Percentiles rank a stretch among this genome's conserved stretches.
Evolutionary conservation across 2,888 invertebrate genomes (phyloP).

Genomic region (Nineta flava): DNA sequence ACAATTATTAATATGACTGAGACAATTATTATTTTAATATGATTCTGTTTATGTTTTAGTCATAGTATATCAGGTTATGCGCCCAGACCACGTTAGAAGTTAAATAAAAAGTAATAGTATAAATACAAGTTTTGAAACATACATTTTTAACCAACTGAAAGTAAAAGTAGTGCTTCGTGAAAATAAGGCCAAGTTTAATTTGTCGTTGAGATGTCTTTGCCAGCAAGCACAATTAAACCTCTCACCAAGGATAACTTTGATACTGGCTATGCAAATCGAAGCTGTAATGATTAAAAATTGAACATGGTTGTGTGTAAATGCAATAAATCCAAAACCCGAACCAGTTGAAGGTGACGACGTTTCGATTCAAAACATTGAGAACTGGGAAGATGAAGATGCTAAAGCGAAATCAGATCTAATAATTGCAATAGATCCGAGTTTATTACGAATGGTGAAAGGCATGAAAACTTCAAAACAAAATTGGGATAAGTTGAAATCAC

Average conservation of each 20-base stretch:
- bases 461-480: neutral
- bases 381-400: neutral
- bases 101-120: neutral
- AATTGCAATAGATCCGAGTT: slow-evolving; percentile 1
- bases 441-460: neutral
- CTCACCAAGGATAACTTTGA: neutral
- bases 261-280: slow-evolving; percentile 1
- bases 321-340: neutral
- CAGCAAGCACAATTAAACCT: neutral
- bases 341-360: neutral
- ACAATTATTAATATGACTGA: too few species aligned
- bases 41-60: too few species aligned
- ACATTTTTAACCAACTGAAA: too few species aligned
- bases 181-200: neutral
- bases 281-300: neutral
- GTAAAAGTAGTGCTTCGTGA: neutral
- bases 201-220: neutral
- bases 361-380: neutral
- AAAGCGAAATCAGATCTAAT: slow-evolving; percentile 1
- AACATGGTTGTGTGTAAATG: neutral
- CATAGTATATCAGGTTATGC: neutral
- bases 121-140: too few species aligned
- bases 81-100: neutral
- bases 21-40: neutral
- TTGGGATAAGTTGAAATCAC: neutral